Base-by-base conservation (phyloP, 2,888 invertebrate genomes). In the Drosophila fungiperda region DNA sequence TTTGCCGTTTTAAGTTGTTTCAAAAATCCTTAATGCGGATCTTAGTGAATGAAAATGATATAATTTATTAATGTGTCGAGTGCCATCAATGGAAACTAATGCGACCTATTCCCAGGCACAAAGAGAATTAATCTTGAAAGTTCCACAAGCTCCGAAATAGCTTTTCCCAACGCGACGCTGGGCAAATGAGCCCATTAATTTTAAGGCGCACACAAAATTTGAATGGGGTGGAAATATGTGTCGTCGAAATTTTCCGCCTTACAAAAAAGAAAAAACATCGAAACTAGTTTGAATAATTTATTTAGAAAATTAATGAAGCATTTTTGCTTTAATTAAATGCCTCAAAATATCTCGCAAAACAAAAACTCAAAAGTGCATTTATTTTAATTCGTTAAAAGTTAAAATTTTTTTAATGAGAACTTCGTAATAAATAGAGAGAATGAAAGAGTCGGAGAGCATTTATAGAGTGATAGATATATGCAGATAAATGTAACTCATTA, bases 161-260 rank as follows among this genome's bases (percentile, higher is more conserved):
- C 57, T 59, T 26, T 64, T 69, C 65, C 42, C 53, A 61, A 59
- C 64, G 55, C 65, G 67, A 42, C 60, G 45, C 58, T 67, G 72
- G 87, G 87, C 84, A 88, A 88, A 86, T 81, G 89, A 88, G 73
- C 87, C 81, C 81, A 87, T 87, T 88, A 88, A 87, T 88, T 83
- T 82, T 33, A 72, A 68, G 58, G 70, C 68, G 58, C 60, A 50
- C 50, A 53, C 38, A 71, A 48, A 38, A 29, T n/a, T 23, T 36
- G 29, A 48, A 36, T 35, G 42, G 15, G 53, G 55, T 5, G 42
- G 55, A 55, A 63, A 68, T 23, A 45, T 50, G 54, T 64, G 61
- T 68, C 53, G 65, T 58, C 23, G 59, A 38, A 54, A 52, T 63
- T 57, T 66, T 65, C 66, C 40, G 35, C 15, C 35, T 17, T 8